Percentiles rank a stretch among this genome's conserved stretches.
Conservation (phyloP, 1,140 invertebrate species). For the Drosophila saltans region DNA sequence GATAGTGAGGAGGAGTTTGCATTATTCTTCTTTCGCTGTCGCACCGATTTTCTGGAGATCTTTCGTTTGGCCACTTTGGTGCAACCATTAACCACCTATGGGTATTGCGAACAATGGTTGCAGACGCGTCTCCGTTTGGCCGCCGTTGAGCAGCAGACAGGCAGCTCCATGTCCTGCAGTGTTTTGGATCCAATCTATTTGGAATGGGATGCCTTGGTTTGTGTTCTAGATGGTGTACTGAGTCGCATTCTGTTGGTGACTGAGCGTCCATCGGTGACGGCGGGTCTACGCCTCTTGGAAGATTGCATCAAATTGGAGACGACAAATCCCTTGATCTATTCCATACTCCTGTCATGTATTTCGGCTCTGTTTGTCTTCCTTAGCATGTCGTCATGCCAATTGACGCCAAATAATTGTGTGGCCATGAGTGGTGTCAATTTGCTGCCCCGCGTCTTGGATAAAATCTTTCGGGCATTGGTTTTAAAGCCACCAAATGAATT, state of each 20-base stretch:
- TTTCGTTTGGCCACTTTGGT: conserved; percentile 91
- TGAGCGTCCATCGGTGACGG: conserved; percentile 87
- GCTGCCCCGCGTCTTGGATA: conserved; percentile 91
- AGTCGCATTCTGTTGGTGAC: conserved; percentile 88
- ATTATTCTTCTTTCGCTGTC: conserved; percentile 90
- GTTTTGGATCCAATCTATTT: conserved; percentile 87
- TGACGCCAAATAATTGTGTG: conserved; percentile 86
- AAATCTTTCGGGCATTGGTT: conserved; percentile 92
- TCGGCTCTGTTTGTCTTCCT: conserved; percentile 95
- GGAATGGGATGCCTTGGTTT: conserved; percentile 93
- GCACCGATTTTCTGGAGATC: conserved; percentile 90
- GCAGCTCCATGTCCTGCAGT: conserved; percentile 72
- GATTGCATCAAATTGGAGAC: conserved; percentile 90
- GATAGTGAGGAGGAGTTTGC: conserved; percentile 96
- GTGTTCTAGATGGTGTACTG: conserved; percentile 90
- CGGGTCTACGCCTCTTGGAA: conserved; percentile 89
- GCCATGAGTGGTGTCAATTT: conserved; percentile 88
- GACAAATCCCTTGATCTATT: conserved; percentile 90
- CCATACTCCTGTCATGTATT: conserved; percentile 93
- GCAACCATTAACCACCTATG: conserved; percentile 92
- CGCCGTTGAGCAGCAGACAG: conserved; percentile 82
- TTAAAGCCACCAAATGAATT: conserved; percentile 87
- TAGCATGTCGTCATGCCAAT: conserved; percentile 92
- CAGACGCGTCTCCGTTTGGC: conserved; percentile 86
- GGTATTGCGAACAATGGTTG: conserved; percentile 92